Conservation (phyloP, 2,888 invertebrate species). For the Limnephilus lunatus region DNA sequence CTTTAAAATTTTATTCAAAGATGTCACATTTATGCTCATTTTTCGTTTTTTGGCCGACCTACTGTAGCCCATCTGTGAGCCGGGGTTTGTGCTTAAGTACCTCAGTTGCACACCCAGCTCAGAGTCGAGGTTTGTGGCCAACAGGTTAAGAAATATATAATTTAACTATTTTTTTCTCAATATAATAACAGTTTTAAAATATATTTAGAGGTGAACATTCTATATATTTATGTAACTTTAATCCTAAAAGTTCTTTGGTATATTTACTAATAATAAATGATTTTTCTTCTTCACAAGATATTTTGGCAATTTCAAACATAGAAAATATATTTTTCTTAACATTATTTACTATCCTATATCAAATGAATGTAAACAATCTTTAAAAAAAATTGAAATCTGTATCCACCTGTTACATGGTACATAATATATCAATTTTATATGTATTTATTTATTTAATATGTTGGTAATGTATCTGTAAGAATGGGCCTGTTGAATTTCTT, state of each 20-base stretch:
- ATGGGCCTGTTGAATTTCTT: background rate
- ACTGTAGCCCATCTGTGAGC: too few species aligned
- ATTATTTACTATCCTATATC: background rate
- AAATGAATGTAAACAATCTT: background rate
- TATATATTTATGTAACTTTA: background rate
- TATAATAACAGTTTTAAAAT: background rate
- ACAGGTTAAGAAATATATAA: background rate
- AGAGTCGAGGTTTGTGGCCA: too few species aligned
- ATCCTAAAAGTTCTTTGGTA: conserved; percentile 2
- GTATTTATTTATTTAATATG: background rate
- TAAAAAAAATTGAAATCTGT: background rate
- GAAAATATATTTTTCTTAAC: background rate
- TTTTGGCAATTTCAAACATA: background rate
- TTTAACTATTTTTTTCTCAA: background rate
- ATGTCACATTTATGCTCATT: too few species aligned
- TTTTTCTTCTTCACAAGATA: background rate
- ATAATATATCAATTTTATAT: background rate
- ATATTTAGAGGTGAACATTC: background rate
- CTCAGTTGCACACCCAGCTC: too few species aligned
- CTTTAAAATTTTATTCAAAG: too few species aligned
- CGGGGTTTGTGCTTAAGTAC: too few species aligned
- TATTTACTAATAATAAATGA: background rate
- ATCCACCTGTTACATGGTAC: background rate
- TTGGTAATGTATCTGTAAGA: background rate
- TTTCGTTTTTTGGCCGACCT: too few species aligned